These are phyloP conservation scores for Pachypsylla venusta DNA, from an alignment of 1,140 invertebrate species.

Conservation along the genomic window DNA sequence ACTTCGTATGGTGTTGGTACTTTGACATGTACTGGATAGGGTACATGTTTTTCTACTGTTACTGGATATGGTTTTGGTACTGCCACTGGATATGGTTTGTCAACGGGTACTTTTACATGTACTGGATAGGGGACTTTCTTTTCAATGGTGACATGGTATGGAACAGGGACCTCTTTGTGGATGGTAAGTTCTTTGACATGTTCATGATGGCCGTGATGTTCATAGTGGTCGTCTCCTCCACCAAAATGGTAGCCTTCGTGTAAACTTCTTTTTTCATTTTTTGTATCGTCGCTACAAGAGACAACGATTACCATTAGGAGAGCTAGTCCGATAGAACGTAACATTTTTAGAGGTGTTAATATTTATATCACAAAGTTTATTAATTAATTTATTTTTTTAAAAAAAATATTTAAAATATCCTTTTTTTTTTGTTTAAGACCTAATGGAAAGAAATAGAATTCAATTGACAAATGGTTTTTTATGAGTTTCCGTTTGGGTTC, in stretches of 20 bases:
- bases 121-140: constrained; percentile 21
- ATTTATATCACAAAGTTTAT: too few species aligned
- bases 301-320: background rate
- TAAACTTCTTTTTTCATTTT: constrained; percentile 14
- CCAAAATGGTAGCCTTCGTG: constrained; percentile 17
- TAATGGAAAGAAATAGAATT: too few species aligned
- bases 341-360: too few species aligned
- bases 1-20: constrained; percentile 24
- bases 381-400: too few species aligned
- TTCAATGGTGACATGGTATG: constrained; percentile 19
- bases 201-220: constrained; percentile 10
- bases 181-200: constrained; percentile 21
- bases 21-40: constrained; percentile 33
- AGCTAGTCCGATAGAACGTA: background rate
- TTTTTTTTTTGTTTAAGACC: too few species aligned
- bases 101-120: constrained; percentile 19
- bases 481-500: too few species aligned
- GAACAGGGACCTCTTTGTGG: constrained; percentile 19
- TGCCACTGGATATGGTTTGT: constrained; percentile 23
- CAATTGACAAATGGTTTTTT: too few species aligned
- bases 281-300: background rate
- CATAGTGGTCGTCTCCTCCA: background rate
- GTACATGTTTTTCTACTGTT: constrained; percentile 28
- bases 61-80: constrained; percentile 28
- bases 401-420: too few species aligned